Conservation (phyloP, 2,888 invertebrate genomes). For the Heliconius aoede region DNA sequence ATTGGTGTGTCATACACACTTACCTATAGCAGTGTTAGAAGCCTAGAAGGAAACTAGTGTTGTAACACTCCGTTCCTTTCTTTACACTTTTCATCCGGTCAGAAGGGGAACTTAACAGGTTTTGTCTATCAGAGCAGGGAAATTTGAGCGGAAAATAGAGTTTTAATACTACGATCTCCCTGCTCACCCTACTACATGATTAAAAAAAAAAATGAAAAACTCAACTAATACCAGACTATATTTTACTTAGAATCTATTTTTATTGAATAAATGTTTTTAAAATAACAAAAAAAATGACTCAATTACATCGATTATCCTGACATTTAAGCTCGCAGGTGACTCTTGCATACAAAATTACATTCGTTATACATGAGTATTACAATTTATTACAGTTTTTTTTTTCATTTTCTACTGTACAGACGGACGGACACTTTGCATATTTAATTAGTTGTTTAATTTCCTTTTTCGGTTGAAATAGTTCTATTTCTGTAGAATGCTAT, state of each 20-base stretch:
- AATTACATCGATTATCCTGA: slow-evolving; percentile 30
- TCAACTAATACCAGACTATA: neutral
- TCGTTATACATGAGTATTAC: slow-evolving; percentile 1
- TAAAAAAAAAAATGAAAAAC: neutral
- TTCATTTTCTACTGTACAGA: neutral
- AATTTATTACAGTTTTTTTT: slow-evolving; percentile 3
- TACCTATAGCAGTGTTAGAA: too few species aligned
- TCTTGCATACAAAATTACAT: slow-evolving; percentile 11
- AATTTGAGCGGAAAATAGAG: too few species aligned
- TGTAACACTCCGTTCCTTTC: neutral
- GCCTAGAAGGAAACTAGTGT: neutral
- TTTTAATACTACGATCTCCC: neutral
- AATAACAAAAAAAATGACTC: neutral
- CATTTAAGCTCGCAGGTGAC: slow-evolving; percentile 35
- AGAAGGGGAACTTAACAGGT: neutral
- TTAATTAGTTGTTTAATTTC: neutral
- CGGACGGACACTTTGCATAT: slow-evolving; percentile 12
- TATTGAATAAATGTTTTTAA: neutral
- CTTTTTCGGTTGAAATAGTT: neutral
- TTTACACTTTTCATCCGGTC: neutral
- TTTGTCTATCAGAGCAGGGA: too few species aligned
- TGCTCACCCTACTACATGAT: neutral
- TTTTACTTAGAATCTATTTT: neutral
- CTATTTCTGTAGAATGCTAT: neutral
- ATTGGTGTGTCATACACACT: neutral